Conservation (phyloP, 2,113 vertebrate genomes). For the Gymnocephalus cernua region DNA sequence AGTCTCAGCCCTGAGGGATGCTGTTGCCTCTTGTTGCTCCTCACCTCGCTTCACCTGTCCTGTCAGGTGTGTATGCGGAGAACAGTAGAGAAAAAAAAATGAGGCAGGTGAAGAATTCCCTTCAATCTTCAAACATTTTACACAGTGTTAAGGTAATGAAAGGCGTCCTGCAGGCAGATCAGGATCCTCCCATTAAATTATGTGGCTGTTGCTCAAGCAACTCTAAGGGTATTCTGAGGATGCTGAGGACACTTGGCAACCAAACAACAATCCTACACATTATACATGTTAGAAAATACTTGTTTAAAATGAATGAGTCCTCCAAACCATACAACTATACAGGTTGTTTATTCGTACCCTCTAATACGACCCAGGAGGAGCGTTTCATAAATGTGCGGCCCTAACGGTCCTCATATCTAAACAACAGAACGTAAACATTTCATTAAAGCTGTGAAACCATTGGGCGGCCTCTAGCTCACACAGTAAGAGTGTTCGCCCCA, state of each 20-base stretch:
- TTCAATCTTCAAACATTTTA: slow-evolving; percentile 17
- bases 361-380: too few relatives aligned
- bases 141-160: slow-evolving; percentile 22
- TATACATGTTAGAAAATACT: too few relatives aligned
- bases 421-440: too few relatives aligned
- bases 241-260: not conserved
- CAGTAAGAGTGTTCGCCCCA: too few relatives aligned
- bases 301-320: too few relatives aligned
- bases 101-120: not conserved
- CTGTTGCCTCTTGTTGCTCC: slow-evolving; percentile 42
- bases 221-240: not conserved
- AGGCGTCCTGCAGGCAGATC: slow-evolving; percentile 24
- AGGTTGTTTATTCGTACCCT: too few relatives aligned
- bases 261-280: not conserved
- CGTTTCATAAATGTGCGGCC: too few relatives aligned
- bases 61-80: slow-evolving; percentile 44
- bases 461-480: too few relatives aligned
- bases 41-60: slow-evolving; percentile 61
- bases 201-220: not conserved
- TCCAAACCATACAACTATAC: too few relatives aligned
- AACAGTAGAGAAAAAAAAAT: not conserved
- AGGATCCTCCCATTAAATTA: slow-evolving; percentile 12
- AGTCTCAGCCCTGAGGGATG: slow-evolving; percentile 66
- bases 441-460: too few relatives aligned
- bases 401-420: too few relatives aligned